A percentile compares a stretch with the other conserved stretches of the same genome.
Evolutionary conservation across 2,888 invertebrate species (phyloP).

Genomic region (Ligdia adustata): DNA sequence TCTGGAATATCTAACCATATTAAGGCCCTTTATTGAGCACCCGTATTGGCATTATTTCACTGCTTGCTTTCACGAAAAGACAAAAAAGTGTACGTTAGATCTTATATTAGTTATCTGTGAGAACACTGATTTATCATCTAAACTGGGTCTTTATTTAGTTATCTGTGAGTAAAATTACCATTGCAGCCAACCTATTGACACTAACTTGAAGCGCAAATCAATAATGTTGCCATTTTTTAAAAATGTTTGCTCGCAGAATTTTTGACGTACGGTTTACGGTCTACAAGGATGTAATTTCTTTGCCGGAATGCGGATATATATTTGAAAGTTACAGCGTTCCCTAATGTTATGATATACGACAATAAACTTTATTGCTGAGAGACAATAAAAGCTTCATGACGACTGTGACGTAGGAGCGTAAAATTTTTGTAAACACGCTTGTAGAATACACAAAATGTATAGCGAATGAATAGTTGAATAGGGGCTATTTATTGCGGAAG

Average conservation of each 20-base stretch:
- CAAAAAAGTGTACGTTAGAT: neutral
- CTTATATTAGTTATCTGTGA: conserved; percentile 5
- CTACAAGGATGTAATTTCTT: conserved; percentile 66
- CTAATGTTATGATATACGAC: conserved; percentile 54
- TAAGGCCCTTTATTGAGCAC: no score
- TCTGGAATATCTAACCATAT: no score
- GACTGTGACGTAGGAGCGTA: conserved; percentile 65
- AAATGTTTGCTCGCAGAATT: conserved; percentile 57
- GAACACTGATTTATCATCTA: neutral
- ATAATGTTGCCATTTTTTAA: conserved; percentile 74
- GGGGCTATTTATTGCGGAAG: conserved; percentile 84
- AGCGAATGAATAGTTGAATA: conserved; percentile 67
- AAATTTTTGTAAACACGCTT: conserved; percentile 85
- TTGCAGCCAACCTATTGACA: conserved; percentile 38
- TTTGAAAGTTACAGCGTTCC: conserved; percentile 40
- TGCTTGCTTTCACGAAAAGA: no score
- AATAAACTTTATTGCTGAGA: conserved; percentile 55
- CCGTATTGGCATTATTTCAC: no score
- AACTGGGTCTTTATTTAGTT: neutral
- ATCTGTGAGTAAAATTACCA: conserved; percentile 41
- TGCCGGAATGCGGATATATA: conserved; percentile 44
- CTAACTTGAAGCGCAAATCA: conserved; percentile 62
- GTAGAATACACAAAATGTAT: conserved; percentile 80
- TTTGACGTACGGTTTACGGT: conserved; percentile 56
- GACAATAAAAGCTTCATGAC: conserved; percentile 34